Conservation (phyloP, 1,140 invertebrate genomes). For the Belonocnema kinseyi region DNA sequence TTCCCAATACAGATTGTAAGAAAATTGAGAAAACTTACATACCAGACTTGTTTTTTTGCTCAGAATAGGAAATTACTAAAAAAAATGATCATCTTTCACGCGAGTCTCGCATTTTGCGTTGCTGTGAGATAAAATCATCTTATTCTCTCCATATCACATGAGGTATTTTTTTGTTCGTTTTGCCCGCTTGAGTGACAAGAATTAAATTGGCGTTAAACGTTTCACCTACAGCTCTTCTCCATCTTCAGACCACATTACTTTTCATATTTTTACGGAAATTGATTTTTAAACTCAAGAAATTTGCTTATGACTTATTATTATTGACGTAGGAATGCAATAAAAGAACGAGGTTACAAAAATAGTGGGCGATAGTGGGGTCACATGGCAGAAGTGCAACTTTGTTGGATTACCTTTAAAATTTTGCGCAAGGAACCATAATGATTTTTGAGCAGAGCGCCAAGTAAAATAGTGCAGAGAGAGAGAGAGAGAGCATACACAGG, state of each 20-base stretch:
- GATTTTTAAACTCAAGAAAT: background rate
- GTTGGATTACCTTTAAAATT: no score
- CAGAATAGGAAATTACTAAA: slow-evolving; percentile 18
- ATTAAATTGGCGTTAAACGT: slow-evolving; percentile 1
- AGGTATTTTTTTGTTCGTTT: background rate
- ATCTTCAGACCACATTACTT: no score
- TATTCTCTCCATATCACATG: slow-evolving; percentile 9
- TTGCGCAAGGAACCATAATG: no score
- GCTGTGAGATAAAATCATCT: slow-evolving; percentile 11
- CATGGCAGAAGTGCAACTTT: no score
- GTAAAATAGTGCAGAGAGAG: no score
- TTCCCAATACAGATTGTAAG: no score
- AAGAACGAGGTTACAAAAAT: no score
- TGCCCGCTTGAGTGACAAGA: slow-evolving; percentile 1
- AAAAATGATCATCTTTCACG: slow-evolving; percentile 9
- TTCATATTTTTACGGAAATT: background rate
- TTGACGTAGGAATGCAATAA: no score
- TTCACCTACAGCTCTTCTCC: background rate
- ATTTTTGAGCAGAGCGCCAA: no score
- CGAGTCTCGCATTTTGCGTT: slow-evolving; percentile 1
- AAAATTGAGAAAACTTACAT: background rate
- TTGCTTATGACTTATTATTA: no score
- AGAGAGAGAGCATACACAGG: no score
- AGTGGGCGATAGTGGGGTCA: no score
- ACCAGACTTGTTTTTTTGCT: background rate